phyloP scores from a whole-genome alignment of 2,888 invertebrate genomes.

The Apotomis capreana region DNA sequence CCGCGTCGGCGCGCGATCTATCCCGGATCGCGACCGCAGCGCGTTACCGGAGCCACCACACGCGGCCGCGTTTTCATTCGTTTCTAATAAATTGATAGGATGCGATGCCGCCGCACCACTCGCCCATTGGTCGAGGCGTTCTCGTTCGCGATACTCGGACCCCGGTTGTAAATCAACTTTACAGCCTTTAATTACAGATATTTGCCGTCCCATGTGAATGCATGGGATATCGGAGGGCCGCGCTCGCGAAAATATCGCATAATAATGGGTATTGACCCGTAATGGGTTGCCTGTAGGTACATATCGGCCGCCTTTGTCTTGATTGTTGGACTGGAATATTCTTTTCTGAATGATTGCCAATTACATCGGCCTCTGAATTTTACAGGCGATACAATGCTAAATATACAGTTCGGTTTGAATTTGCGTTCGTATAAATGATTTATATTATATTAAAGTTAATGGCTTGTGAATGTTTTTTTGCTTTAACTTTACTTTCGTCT shows the following conservation, averaged over 20 bases:
- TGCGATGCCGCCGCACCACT: constrained; percentile 58
- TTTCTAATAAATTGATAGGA: constrained; percentile 83
- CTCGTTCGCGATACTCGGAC: constrained; percentile 75
- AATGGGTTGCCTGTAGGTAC: constrained; percentile 81
- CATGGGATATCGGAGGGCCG: constrained; percentile 79
- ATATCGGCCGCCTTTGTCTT: constrained; percentile 81
- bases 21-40: constrained; percentile 76
- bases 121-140: constrained; percentile 76
- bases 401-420: constrained; percentile 69
- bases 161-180: constrained; percentile 82
- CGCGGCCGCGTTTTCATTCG: constrained; percentile 80
- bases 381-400: constrained; percentile 73
- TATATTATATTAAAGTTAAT: constrained; percentile 72
- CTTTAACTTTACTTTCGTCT: constrained; percentile 37
- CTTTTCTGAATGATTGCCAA: constrained; percentile 82
- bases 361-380: constrained; percentile 81
- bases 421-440: constrained; percentile 76
- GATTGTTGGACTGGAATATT: constrained; percentile 78
- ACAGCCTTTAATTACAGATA: constrained; percentile 84
- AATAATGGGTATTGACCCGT: constrained; percentile 83
- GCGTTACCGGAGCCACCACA: constrained; percentile 73
- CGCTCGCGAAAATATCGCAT: constrained; percentile 83
- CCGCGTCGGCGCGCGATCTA: constrained; percentile 76
- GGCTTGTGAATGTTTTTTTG: constrained; percentile 56
- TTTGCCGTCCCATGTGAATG: constrained; percentile 81